Conservation (phyloP, 2,797 vertebrate genomes). For the Morus bassanus region DNA sequence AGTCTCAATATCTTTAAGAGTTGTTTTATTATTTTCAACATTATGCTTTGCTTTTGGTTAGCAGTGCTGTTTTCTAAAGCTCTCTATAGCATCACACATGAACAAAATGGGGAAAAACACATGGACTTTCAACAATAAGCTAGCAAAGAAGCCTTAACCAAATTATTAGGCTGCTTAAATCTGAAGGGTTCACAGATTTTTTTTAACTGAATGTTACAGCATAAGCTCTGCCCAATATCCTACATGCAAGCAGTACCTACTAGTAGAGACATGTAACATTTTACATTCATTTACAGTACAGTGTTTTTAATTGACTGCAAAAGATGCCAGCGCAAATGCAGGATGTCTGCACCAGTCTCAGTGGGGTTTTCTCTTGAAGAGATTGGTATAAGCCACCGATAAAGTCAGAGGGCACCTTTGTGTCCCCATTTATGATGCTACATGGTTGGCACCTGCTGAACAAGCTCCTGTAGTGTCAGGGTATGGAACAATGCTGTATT, state of each 20-base stretch:
- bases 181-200: background rate
- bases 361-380: background rate
- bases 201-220: background rate
- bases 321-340: background rate
- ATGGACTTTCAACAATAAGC: fast-evolving
- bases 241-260: background rate
- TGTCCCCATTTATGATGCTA: background rate
- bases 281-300: background rate
- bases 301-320: background rate
- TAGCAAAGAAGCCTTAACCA: background rate
- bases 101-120: background rate
- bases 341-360: background rate
- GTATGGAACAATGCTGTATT: background rate
- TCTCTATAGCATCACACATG: background rate
- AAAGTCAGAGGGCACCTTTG: background rate
- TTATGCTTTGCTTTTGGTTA: background rate
- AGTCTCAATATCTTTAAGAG: background rate
- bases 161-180: background rate
- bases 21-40: background rate
- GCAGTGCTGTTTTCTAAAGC: background rate
- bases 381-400: background rate
- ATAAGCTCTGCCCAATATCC: background rate
- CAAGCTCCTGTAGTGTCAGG: background rate
- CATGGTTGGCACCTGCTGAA: background rate
- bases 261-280: background rate